Percentiles rank a stretch among this genome's conserved stretches.
Evolutionary conservation across 1,140 invertebrate genomes (phyloP).

Genomic region (Drosophila azteca): DNA sequence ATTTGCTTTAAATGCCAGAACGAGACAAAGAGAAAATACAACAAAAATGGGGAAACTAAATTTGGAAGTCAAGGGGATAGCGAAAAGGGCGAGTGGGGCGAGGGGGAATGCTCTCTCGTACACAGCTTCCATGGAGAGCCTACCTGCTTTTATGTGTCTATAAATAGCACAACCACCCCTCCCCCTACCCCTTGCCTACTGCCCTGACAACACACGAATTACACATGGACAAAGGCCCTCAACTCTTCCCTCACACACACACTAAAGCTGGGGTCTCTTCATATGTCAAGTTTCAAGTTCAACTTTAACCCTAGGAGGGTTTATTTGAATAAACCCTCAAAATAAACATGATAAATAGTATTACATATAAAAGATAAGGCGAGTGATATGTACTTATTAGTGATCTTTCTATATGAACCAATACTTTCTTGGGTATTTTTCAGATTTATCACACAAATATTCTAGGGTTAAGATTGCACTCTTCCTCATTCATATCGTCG

Average conservation of each 20-base stretch:
- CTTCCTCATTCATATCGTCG: neutral
- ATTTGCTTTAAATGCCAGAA: slow-evolving; percentile 26
- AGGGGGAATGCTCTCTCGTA: slow-evolving; percentile 1
- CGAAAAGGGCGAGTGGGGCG: neutral
- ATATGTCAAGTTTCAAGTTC: slow-evolving; percentile 48
- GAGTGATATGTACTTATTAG: no score
- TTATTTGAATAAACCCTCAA: neutral
- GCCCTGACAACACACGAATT: neutral
- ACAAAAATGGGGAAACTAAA: slow-evolving; percentile 45
- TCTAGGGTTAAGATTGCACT: no score
- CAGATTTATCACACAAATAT: no score
- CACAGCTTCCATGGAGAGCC: slow-evolving; percentile 16
- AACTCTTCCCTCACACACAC: neutral
- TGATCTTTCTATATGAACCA: no score
- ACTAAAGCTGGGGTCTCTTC: slow-evolving; percentile 11
- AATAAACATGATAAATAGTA: neutral
- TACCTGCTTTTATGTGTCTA: slow-evolving; percentile 29
- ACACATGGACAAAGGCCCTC: slow-evolving; percentile 17
- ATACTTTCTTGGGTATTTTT: no score
- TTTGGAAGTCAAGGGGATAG: slow-evolving; percentile 26
- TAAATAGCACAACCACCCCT: slow-evolving; percentile 35
- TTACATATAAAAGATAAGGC: no score
- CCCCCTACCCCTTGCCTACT: neutral
- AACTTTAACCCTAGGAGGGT: slow-evolving; percentile 21
- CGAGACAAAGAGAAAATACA: slow-evolving; percentile 7